These are phyloP conservation scores for Drosophila ambigua DNA, from an alignment of 1,140 invertebrate genomes.

Conservation along the genomic window DNA sequence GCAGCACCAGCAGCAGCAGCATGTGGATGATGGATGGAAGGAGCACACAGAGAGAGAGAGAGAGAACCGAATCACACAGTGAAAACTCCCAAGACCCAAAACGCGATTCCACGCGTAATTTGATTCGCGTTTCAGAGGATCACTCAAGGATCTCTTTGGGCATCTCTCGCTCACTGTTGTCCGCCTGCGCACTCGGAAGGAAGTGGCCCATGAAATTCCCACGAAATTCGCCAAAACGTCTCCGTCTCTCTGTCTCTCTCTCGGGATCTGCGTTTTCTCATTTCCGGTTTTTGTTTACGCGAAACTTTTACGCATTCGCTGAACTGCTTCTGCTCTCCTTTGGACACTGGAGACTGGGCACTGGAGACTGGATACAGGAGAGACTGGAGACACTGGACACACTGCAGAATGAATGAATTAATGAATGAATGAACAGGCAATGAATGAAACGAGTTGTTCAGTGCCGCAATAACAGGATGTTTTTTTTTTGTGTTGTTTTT, in stretches of 20 bases:
- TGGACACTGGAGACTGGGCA: too few species aligned
- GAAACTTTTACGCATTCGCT: conserved; percentile 69
- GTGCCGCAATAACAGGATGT: conserved; percentile 65
- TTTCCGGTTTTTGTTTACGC: conserved; percentile 75
- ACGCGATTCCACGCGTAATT: conserved; percentile 61
- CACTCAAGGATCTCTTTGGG: conserved; percentile 32
- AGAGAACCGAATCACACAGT: neutral
- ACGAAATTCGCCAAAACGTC: conserved; percentile 53
- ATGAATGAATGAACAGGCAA: conserved; percentile 14
- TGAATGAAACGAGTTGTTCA: conserved; percentile 65
- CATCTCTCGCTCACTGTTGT: too few species aligned
- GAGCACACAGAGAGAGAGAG: conserved; percentile 9
- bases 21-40: conserved; percentile 69
- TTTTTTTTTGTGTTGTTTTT: conserved; percentile 3
- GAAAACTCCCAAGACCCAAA: neutral
- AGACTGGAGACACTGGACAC: too few species aligned
- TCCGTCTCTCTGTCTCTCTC: conserved; percentile 3
- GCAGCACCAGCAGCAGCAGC: conserved; percentile 33
- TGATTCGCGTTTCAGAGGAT: conserved; percentile 69
- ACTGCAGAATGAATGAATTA: neutral
- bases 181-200: conserved; percentile 51
- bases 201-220: conserved; percentile 70
- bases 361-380: too few species aligned
- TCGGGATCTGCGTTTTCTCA: conserved; percentile 10
- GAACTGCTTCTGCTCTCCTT: conserved; percentile 3